Conservation (phyloP, 2,888 invertebrate species). For the Papilio demoleus region DNA sequence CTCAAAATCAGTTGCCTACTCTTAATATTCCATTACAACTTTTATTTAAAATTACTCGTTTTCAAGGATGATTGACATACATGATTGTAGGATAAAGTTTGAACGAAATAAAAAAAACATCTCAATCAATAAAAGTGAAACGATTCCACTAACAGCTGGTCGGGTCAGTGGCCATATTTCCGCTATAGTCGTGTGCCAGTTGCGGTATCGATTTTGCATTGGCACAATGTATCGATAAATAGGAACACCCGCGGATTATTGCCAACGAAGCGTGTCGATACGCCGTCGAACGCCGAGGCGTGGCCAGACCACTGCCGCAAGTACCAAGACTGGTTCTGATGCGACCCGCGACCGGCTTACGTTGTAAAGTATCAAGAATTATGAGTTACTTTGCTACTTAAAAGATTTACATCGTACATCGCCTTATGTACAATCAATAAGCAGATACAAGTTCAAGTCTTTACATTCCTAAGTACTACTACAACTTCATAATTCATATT, state of each 20-base stretch:
- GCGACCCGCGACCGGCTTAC: constrained; percentile 47
- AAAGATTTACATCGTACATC: neutral
- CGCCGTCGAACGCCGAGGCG: constrained; percentile 56
- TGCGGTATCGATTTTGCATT: constrained; percentile 60
- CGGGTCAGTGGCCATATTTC: constrained; percentile 59
- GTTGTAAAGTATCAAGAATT: constrained; percentile 58
- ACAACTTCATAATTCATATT: constrained; percentile 1
- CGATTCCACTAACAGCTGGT: constrained; percentile 55
- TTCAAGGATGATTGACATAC: constrained; percentile 36
- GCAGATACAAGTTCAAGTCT: constrained; percentile 7
- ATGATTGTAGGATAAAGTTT: neutral
- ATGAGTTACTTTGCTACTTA: constrained; percentile 56
- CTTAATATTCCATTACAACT: neutral
- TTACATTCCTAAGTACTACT: neutral
- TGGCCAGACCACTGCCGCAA: constrained; percentile 54
- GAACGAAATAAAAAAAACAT: constrained; percentile 40
- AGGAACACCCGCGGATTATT: constrained; percentile 46
- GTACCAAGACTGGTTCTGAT: constrained; percentile 65
- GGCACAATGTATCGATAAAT: constrained; percentile 56
- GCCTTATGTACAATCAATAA: constrained; percentile 11
- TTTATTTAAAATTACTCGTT: neutral
- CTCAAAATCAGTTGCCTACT: neutral
- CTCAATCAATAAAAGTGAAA: constrained; percentile 52
- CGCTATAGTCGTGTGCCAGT: constrained; percentile 52
- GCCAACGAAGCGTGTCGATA: constrained; percentile 45